These are phyloP conservation scores for Balearica regulorum DNA, from an alignment of 2,797 vertebrate genomes.

Conservation along the genomic window DNA sequence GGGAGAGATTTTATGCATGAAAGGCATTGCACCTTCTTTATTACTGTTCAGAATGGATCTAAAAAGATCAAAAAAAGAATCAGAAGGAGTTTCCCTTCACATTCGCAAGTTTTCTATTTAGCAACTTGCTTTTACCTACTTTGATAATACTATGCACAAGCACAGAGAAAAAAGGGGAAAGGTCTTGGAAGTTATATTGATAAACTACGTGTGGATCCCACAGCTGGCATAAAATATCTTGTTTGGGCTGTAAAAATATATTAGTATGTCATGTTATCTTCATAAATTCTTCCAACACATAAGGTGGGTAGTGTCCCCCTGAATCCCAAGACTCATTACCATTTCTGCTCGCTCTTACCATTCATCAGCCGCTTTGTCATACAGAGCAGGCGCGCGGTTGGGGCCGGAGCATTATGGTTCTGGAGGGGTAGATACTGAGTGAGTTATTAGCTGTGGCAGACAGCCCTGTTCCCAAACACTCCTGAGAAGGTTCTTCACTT, in stretches of 20 bases:
- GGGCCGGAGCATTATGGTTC: constrained; percentile 60
- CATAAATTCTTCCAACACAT: constrained; percentile 80
- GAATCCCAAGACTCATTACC: constrained; percentile 73
- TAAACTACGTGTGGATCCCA: constrained; percentile 74
- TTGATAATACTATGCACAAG: constrained; percentile 50
- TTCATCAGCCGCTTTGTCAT: constrained; percentile 73
- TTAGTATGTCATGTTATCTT: constrained; percentile 82
- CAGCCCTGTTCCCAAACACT: constrained; percentile 71
- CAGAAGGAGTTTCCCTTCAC: background rate
- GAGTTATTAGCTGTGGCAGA: constrained; percentile 78
- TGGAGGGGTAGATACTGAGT: constrained; percentile 73
- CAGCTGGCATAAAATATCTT: constrained; percentile 78
- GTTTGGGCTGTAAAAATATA: constrained; percentile 82
- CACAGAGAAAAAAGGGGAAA: constrained; percentile 63
- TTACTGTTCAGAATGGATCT: background rate
- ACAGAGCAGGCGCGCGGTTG: constrained; percentile 46
- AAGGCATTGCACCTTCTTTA: background rate
- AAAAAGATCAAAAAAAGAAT: background rate
- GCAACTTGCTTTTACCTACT: constrained; percentile 46
- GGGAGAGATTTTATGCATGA: background rate
- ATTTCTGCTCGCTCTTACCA: constrained; percentile 56
- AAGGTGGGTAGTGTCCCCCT: constrained; percentile 67
- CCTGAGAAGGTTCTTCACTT: constrained; percentile 64
- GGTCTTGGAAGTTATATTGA: constrained; percentile 77
- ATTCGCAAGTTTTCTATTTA: constrained; percentile 10